phyloP scores from a whole-genome alignment of 2,113 vertebrate genomes.

The Nesoenas mayeri region DNA sequence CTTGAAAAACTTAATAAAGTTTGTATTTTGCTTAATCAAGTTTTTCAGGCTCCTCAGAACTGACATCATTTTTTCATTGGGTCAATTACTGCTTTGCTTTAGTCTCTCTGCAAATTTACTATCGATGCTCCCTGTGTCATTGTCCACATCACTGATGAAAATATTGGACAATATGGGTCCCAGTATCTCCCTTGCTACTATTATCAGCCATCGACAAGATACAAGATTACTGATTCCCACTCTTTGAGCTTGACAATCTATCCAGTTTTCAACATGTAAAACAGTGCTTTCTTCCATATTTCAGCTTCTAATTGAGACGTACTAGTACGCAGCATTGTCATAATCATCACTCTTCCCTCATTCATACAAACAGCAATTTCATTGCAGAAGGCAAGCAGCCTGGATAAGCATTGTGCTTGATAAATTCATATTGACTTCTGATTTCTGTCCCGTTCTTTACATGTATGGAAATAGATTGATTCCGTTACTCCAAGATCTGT shows the following conservation, averaged over 20 bases:
- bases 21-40: not conserved
- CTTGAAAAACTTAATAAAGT: not conserved
- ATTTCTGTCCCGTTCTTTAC: not conserved
- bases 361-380: not conserved
- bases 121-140: not conserved
- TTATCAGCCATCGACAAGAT: not conserved
- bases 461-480: not conserved
- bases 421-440: not conserved
- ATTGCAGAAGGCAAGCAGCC: not conserved
- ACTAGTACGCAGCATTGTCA: not conserved
- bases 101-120: not conserved
- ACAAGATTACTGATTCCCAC: not conserved
- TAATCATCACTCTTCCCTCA: not conserved
- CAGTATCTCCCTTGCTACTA: not conserved
- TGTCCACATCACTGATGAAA: not conserved
- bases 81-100: not conserved
- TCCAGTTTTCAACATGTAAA: not conserved
- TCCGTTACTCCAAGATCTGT: not conserved
- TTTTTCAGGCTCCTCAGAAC: not conserved
- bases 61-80: not conserved
- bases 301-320: not conserved
- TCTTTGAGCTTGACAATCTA: not conserved
- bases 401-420: not conserved
- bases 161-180: not conserved
- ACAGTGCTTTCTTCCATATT: not conserved